A percentile compares a stretch with the other conserved stretches of the same genome.
These are phyloP conservation scores for Agrilus mali DNA, from an alignment of 2,888 invertebrate genomes.

Conservation along the genomic window DNA sequence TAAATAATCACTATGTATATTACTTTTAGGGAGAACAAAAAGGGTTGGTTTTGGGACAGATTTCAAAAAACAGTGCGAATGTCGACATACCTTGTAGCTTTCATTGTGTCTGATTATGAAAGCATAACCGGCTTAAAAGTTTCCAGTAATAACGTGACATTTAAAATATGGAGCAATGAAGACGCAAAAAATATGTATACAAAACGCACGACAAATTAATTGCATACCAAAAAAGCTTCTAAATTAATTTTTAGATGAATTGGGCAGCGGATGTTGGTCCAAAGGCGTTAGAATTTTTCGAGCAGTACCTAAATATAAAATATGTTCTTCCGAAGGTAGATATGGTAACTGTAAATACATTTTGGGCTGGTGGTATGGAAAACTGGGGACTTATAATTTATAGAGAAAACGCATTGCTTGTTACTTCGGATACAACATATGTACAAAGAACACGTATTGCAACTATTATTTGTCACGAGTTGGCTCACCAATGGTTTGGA, in stretches of 20 bases:
- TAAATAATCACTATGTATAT: slow-evolving; percentile 15
- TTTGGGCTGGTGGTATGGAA: slow-evolving; percentile 66
- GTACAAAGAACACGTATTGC: slow-evolving; percentile 51
- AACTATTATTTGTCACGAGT: slow-evolving; percentile 38
- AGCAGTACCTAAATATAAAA: slow-evolving; percentile 55
- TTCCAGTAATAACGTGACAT: slow-evolving; percentile 34
- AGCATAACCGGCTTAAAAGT: slow-evolving; percentile 38
- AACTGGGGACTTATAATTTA: slow-evolving; percentile 78
- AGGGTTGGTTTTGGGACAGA: slow-evolving; percentile 57
- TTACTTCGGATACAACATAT: slow-evolving; percentile 40
- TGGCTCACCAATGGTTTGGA: slow-evolving; percentile 67
- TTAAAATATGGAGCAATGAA: slow-evolving; percentile 62
- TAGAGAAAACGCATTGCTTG: slow-evolving; percentile 55
- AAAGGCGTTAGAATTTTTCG: slow-evolving; percentile 59
- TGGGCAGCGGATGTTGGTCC: slow-evolving; percentile 67
- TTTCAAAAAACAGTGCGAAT: slow-evolving; percentile 71
- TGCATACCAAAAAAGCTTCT: too few relatives aligned
- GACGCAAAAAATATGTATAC: too few relatives aligned
- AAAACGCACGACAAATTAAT: neutral
- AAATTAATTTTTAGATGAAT: slow-evolving; percentile 43
- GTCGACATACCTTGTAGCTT: slow-evolving; percentile 89
- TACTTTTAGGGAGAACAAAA: slow-evolving; percentile 37
- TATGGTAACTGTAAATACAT: slow-evolving; percentile 70
- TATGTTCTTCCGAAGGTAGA: slow-evolving; percentile 68
- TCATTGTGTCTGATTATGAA: slow-evolving; percentile 61